Evolutionary conservation across 2,797 vertebrate genomes (phyloP).

Genomic region (Acropternis orthonyx): DNA sequence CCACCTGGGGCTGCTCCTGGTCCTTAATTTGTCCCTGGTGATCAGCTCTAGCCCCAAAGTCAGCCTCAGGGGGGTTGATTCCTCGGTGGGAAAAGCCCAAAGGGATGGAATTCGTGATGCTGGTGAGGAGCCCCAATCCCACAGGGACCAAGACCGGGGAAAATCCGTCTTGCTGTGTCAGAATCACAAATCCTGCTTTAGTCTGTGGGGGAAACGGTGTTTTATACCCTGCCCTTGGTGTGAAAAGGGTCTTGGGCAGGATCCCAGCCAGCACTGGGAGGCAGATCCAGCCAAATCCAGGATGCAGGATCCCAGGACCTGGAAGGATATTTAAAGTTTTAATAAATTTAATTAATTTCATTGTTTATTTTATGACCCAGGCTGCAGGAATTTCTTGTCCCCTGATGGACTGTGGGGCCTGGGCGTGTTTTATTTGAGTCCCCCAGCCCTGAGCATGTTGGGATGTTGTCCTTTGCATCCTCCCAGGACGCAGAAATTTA

Average conservation of each 20-base stretch:
- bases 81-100: background rate
- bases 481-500: background rate
- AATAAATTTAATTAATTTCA: background rate
- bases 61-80: background rate
- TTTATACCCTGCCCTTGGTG: background rate
- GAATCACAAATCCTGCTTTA: background rate
- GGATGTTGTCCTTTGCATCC: background rate
- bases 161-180: background rate
- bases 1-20: too few species aligned
- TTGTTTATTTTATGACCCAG: background rate
- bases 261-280: background rate
- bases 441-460: accelerated
- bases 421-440: accelerated
- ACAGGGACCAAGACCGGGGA: background rate
- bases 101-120: background rate
- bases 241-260: background rate
- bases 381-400: background rate
- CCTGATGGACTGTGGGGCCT: background rate
- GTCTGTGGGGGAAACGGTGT: accelerated
- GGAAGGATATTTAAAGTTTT: background rate
- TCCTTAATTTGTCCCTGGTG: background rate
- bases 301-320: background rate
- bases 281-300: background rate
- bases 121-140: background rate
- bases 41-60: background rate